phyloP scores from a whole-genome alignment of 2,113 vertebrate species.

The Pygoscelis antarcticus region DNA sequence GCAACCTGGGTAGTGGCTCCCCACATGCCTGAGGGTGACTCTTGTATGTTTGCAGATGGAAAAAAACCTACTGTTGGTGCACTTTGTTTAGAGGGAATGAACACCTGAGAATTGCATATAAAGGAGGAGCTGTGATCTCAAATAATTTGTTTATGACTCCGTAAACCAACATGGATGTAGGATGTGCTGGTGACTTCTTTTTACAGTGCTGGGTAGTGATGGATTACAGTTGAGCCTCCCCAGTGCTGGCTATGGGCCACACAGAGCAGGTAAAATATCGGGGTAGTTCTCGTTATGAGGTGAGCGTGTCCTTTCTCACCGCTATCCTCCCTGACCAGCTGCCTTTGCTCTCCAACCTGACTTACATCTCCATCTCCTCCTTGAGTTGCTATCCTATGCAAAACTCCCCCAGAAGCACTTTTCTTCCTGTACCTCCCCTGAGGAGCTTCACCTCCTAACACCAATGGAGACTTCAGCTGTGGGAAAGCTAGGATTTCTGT shows the following conservation, averaged over 20 bases:
- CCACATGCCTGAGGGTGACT: neutral
- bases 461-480: rapidly evolving
- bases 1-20: neutral
- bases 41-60: neutral
- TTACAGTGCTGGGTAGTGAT: neutral
- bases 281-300: neutral
- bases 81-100: neutral
- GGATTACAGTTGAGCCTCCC: neutral
- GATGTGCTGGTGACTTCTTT: neutral
- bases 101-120: neutral
- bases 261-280: rapidly evolving
- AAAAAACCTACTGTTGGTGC: neutral
- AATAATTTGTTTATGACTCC: neutral
- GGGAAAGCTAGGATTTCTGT: neutral
- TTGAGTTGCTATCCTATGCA: neutral
- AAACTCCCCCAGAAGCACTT: neutral
- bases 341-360: neutral
- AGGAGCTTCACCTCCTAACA: neutral
- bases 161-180: neutral
- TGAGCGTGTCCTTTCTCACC: neutral
- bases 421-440: neutral
- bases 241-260: neutral
- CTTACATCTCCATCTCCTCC: neutral
- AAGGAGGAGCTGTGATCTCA: neutral
- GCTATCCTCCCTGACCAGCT: neutral